A percentile compares a stretch with the other conserved stretches of the same genome.
Conservation (phyloP, 2,797 vertebrate species). For the Prunella strophiata region DNA sequence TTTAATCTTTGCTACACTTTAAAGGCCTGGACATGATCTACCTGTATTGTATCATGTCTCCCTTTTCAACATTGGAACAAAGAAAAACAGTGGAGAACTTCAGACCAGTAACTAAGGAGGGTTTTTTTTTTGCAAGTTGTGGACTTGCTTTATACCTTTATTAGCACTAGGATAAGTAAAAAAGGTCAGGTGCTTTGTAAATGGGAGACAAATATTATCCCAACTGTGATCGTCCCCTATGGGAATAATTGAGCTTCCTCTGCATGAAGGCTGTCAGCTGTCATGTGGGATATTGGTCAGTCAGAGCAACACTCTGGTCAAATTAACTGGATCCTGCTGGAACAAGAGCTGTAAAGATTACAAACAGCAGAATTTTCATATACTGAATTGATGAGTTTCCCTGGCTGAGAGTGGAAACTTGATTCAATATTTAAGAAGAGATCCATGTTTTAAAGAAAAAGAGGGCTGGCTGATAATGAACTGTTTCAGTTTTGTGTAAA, state of each 20-base stretch:
- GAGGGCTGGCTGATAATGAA: background rate
- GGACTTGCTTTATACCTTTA: background rate
- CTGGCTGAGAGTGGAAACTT: background rate
- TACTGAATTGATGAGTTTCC: background rate
- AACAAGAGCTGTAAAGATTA: background rate
- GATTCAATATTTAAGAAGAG: background rate
- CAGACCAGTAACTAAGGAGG: background rate
- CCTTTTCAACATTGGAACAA: background rate
- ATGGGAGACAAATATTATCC: background rate
- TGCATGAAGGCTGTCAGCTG: background rate
- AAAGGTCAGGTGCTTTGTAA: background rate
- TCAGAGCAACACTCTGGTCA: background rate
- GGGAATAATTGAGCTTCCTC: background rate
- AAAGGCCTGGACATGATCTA: background rate
- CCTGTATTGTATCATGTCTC: background rate
- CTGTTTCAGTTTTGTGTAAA: background rate
- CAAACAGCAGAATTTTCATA: background rate
- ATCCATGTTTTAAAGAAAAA: background rate
- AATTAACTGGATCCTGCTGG: background rate
- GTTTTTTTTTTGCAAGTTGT: background rate
- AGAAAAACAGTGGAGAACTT: background rate
- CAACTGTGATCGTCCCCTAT: background rate
- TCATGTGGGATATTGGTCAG: background rate
- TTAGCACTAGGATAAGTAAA: background rate
- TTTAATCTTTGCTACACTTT: background rate